Percentiles rank a stretch among this genome's conserved stretches.
Conservation (phyloP, 2,797 vertebrate species). For the Coccyzus lansbergi region DNA sequence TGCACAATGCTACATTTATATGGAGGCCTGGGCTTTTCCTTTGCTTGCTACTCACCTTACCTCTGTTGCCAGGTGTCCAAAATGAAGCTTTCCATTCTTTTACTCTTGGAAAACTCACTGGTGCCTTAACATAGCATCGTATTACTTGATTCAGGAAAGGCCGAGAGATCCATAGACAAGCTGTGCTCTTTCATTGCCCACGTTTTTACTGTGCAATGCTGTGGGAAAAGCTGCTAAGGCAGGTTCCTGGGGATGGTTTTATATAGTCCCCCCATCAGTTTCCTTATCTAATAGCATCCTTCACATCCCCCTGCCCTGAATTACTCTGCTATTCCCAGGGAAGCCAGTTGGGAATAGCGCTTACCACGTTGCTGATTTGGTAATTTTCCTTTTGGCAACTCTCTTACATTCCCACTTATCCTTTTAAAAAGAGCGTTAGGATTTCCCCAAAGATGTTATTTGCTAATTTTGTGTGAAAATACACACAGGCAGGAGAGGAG, state of each 20-base stretch:
- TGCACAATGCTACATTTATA: not conserved
- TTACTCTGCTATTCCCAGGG: not conserved
- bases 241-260: slow-evolving; percentile 41
- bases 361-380: not conserved
- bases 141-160: not conserved
- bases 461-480: not conserved
- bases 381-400: not conserved
- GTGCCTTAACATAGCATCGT: not conserved
- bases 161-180: not conserved
- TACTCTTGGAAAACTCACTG: not conserved
- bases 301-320: not conserved
- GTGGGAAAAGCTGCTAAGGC: slow-evolving; percentile 16
- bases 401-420: not conserved
- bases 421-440: not conserved
- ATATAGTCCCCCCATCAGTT: not conserved
- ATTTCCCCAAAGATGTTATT: not conserved
- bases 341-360: not conserved
- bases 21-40: not conserved
- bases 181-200: slow-evolving; percentile 32
- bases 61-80: not conserved
- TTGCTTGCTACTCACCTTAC: not conserved
- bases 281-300: not conserved
- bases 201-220: slow-evolving; percentile 30
- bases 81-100: not conserved
- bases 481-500: not conserved